Percentiles rank a stretch among this genome's conserved stretches.
Evolutionary conservation across 2,797 vertebrate genomes (phyloP).

Genomic region (Pangasius macronema): DNA sequence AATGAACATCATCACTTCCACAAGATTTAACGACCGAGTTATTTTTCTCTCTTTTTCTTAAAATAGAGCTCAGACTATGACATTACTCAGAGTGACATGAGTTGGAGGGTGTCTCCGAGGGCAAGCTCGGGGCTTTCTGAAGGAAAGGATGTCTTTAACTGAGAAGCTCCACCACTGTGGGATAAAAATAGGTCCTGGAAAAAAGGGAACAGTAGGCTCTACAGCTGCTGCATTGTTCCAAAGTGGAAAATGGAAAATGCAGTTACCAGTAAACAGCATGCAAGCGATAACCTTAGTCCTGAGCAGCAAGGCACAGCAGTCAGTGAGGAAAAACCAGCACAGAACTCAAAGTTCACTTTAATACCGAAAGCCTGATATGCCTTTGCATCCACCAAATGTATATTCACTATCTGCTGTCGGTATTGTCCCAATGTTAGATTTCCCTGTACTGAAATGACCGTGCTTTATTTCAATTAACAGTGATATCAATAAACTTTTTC

Average conservation of each 20-base stretch:
- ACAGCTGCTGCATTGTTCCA: slow-evolving; percentile 50
- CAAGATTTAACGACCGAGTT: background rate
- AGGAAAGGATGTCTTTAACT: slow-evolving; percentile 64
- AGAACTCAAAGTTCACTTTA: slow-evolving; percentile 11
- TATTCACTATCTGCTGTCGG: background rate
- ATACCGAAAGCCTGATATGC: background rate
- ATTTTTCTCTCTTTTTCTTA: slow-evolving; percentile 19
- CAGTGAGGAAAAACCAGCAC: slow-evolving; percentile 57
- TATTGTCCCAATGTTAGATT: background rate
- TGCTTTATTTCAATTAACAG: background rate
- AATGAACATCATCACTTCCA: background rate
- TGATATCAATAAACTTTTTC: background rate
- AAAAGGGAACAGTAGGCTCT: slow-evolving; percentile 45
- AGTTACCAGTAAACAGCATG: slow-evolving; percentile 44
- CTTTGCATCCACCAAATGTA: background rate
- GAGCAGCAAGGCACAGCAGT: slow-evolving; percentile 23
- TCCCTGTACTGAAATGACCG: background rate
- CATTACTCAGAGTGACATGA: slow-evolving; percentile 47
- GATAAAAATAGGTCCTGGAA: slow-evolving; percentile 62
- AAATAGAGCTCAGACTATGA: slow-evolving; percentile 31
- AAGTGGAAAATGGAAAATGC: slow-evolving; percentile 50
- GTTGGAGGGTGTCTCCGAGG: slow-evolving; percentile 42
- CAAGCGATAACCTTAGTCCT: slow-evolving; percentile 52
- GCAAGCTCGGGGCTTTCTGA: slow-evolving; percentile 30
- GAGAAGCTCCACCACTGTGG: slow-evolving; percentile 59